Evolutionary conservation across 2,888 invertebrate genomes (phyloP).

Genomic region (Sussaba pulchella): DNA sequence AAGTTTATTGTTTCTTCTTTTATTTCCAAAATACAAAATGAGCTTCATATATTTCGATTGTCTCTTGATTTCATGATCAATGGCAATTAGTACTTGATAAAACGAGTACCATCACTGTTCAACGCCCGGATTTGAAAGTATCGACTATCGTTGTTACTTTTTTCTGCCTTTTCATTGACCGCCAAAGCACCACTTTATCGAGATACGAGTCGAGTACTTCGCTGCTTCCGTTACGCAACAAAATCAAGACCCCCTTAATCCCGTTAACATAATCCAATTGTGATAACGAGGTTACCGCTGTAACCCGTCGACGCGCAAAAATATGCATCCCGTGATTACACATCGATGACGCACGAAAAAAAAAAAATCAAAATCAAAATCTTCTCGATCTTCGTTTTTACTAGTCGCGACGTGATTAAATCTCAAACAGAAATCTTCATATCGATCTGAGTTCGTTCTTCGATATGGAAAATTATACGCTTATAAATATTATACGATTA

Average conservation of each 20-base stretch:
- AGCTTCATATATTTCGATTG: neutral
- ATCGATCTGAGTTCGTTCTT: neutral
- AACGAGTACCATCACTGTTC: neutral
- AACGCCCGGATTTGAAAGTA: neutral
- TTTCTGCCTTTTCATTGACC: conserved; percentile 14
- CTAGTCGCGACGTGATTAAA: no score
- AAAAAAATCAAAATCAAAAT: no score
- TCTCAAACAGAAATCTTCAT: no score
- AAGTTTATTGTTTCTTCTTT: neutral
- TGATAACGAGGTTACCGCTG: conserved; percentile 73
- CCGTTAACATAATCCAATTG: conserved; percentile 76
- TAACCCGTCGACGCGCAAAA: conserved; percentile 10
- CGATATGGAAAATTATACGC: no score
- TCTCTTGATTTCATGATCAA: neutral
- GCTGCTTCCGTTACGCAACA: conserved; percentile 68
- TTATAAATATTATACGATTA: neutral
- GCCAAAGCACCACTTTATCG: conserved; percentile 20
- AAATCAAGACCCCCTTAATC: conserved; percentile 71
- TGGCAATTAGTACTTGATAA: neutral
- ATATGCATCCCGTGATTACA: neutral
- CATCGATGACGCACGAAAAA: conserved; percentile 32
- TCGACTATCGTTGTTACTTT: neutral
- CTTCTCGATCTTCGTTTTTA: no score
- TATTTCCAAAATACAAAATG: neutral
- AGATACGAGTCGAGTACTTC: conserved; percentile 12